Evolutionary conservation across 2,113 vertebrate species (phyloP), one percentile per base, ranked within the genome.

Genomic region (Hypocryptadius cinnamomeus): DNA sequence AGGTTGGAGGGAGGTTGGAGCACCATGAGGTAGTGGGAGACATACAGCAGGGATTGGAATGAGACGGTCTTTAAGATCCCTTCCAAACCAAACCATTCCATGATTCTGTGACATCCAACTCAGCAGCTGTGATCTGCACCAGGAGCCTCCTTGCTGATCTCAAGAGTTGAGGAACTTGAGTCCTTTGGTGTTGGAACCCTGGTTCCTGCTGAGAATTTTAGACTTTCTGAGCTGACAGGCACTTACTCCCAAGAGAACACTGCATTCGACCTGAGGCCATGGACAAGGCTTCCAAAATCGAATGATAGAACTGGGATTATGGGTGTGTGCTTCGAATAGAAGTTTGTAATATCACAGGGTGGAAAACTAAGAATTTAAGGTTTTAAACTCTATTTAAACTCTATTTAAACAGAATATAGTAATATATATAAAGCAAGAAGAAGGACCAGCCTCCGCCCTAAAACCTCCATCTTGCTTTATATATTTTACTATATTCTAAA

Each of bases 211-310:
- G 57, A 12, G 57, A 60, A 37, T 27, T 37, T 60, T 25, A 25
- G 57, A 37, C 15, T 37, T 59, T 25, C 56, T 35, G n/a, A 18
- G 57, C 16, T 60, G 57, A 25, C n/a, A 59, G 57, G 15, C 23
- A 25, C 10, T 59, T 24, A 27, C 5, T 5, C 15, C 5, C 8
- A 4, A 12, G 24, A 60, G 57, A 60, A 37, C 3, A 0, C 15
- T 27, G n/a, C 24, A 12, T 25, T 59, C 24, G 56, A 24, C 33
- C 56, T 35, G 56, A 59, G 9, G 33, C 21, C 9, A 10, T 5
- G n/a, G n/a, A 59, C n/a, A 35, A 59, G n/a, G 22, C 22, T 59
- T 59, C 56, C n/a, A 35, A 59, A 59, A 35, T 4, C 11, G 15
- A 59, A 16, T 35, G 7, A 24, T 3, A 35, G 56, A 24, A 56